Evolutionary conservation across 92 coral and sea anemone species (phyloP), one percentile per base, ranked within the genome.

Genomic region (Parazoanthus darwini): DNA sequence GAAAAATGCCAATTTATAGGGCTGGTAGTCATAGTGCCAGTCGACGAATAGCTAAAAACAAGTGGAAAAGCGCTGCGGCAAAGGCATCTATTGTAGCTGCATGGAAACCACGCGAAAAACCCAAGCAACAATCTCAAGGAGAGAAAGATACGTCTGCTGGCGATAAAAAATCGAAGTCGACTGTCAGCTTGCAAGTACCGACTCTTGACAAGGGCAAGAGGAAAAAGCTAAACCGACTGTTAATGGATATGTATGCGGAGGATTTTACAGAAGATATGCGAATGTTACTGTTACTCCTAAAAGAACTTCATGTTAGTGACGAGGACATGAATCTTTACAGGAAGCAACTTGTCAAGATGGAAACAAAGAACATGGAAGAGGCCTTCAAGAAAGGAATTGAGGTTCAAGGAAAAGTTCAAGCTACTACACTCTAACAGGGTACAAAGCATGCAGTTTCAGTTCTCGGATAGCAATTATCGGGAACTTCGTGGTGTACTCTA

Each of bases 1-100:
- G 77, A 36, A 38, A 75, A 79, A 79, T 79, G 82, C 82, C 82
- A 46, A 79, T 79, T n/a, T 79, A 79, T 42, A 46, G 82, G 48
- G 82, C 66, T 29, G 82, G 67, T 3, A 67, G 82, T 16, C n/a
- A 33, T 16, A 79, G 63, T 16, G 66, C 82, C 15, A 79, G 82
- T 50, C 33, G 82, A 25, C 36, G 82, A 44, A 9, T 29, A 8
- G 63, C 82, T 36, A 48, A 74, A 46, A 48, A 46, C 20, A 79
- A n/a, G 20, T 79, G 82, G 82, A 79, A 79, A 33, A n/a, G 20
- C 0, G 82, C 67, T 23, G 42, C 65, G 2, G 63, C 82, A 25
- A 79, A 79, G 50, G 23, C 35, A 11, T 79, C 82, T 2, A 29
- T 23, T 10, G 65, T 51, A 15, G 58, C 82, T 23, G 22, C 82